phyloP scores from a whole-genome alignment of 2,113 vertebrate genomes.

The Terrapene triunguis region DNA sequence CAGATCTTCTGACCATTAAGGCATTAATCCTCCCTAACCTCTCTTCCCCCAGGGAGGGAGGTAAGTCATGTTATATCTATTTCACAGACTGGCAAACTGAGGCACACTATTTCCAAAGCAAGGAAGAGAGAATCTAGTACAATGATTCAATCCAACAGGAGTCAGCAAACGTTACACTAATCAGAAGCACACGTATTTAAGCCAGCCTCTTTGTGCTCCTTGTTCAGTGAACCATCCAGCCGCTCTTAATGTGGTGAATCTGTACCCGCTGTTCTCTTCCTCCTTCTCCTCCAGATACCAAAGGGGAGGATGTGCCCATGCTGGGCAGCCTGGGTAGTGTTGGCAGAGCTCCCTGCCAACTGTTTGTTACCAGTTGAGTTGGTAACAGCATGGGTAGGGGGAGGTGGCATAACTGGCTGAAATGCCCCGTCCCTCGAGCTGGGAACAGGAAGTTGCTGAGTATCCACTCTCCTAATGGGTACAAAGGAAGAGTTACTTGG shows the following conservation, averaged over 20 bases:
- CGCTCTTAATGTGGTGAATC: neutral
- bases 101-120: neutral
- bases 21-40: neutral
- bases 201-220: neutral
- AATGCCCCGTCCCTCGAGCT: neutral
- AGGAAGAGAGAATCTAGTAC: neutral
- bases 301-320: neutral
- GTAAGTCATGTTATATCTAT: neutral
- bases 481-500: neutral
- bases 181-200: neutral
- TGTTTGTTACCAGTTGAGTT: neutral
- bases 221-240: neutral
- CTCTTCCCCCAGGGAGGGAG: neutral
- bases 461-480: neutral
- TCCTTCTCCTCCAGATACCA: constrained; percentile 14
- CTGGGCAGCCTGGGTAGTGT: neutral
- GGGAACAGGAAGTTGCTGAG: neutral
- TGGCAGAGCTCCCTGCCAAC: constrained; percentile 4
- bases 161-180: neutral
- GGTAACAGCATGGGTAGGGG: constrained; percentile 32
- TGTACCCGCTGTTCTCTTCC: constrained; percentile 2
- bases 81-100: neutral
- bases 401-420: constrained; percentile 34
- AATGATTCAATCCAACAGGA: neutral
- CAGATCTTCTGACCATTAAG: neutral